phyloP scores from a whole-genome alignment of 2,888 invertebrate genomes.

The Sminthurinus aureus region DNA sequence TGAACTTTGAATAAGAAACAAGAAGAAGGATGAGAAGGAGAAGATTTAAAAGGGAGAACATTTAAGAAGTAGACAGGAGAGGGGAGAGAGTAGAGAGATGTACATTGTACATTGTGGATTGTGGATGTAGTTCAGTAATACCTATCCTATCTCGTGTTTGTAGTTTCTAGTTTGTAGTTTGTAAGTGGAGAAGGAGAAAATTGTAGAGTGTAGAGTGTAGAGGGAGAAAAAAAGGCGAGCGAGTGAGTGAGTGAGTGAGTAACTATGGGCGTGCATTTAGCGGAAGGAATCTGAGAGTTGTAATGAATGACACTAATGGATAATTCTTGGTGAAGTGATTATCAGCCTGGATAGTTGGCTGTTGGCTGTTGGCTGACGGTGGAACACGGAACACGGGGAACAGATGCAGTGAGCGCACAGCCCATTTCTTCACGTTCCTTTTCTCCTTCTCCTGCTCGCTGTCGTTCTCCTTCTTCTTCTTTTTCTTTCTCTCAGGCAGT shows the following conservation, averaged over 20 bases:
- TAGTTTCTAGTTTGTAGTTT: too few species aligned
- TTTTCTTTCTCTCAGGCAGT: too few species aligned
- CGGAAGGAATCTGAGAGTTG: slow-evolving; percentile 38
- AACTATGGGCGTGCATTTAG: slow-evolving; percentile 18
- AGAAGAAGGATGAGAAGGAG: not conserved
- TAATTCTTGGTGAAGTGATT: slow-evolving; percentile 44
- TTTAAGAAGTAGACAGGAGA: not conserved
- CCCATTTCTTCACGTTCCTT: not conserved
- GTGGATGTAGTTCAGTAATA: too few species aligned
- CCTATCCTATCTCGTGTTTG: too few species aligned
- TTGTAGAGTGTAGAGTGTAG: not conserved
- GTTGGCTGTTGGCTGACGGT: not conserved
- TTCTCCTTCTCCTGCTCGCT: too few species aligned
- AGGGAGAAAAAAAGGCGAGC: slow-evolving; percentile 6
- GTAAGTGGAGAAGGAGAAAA: not conserved
- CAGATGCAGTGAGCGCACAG: slow-evolving; percentile 6
- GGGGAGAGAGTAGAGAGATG: not conserved
- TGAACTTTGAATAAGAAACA: too few species aligned
- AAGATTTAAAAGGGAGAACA: not conserved
- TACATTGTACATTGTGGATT: too few species aligned
- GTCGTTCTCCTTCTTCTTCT: too few species aligned
- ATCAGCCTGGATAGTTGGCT: slow-evolving; percentile 22
- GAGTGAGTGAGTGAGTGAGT: slow-evolving; percentile 9
- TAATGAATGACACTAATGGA: slow-evolving; percentile 48
- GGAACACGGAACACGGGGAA: slow-evolving; percentile 2